phyloP scores from a whole-genome alignment of 2,113 vertebrate genomes.

The Galbula dea region DNA sequence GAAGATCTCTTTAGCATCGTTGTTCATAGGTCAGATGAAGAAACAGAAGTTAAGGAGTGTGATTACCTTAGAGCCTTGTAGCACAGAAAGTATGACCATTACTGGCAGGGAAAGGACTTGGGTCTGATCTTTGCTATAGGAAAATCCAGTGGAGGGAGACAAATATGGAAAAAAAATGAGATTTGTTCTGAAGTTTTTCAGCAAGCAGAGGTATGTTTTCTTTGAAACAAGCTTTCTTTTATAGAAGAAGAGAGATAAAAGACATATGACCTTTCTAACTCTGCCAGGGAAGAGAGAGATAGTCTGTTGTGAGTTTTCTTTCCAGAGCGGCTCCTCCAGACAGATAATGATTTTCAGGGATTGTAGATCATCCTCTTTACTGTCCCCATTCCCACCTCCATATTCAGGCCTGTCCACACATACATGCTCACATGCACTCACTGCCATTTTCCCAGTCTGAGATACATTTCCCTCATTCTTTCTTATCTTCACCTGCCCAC shows the following conservation, averaged over 20 bases:
- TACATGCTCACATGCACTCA: neutral
- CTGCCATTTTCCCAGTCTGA: neutral
- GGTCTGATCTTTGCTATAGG: neutral
- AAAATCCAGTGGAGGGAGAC: neutral
- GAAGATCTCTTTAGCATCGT: neutral
- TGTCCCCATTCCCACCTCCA: neutral
- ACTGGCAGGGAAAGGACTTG: neutral
- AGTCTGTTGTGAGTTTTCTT: neutral
- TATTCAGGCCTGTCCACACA: neutral
- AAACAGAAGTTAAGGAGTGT: neutral
- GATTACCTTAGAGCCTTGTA: neutral
- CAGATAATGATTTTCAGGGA: fast-evolving
- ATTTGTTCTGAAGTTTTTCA: neutral
- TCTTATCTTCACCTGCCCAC: neutral
- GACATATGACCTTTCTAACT: neutral
- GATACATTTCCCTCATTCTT: neutral
- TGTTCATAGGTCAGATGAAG: neutral
- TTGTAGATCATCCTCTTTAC: neutral
- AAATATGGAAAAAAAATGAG: neutral
- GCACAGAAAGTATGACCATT: neutral
- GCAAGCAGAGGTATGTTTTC: neutral
- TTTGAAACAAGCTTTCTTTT: neutral
- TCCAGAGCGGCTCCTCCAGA: neutral
- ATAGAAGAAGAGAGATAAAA: neutral
- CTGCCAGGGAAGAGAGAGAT: neutral